Conservation (phyloP, 2,113 vertebrate species). For the Neomonachus schauinslandi region DNA sequence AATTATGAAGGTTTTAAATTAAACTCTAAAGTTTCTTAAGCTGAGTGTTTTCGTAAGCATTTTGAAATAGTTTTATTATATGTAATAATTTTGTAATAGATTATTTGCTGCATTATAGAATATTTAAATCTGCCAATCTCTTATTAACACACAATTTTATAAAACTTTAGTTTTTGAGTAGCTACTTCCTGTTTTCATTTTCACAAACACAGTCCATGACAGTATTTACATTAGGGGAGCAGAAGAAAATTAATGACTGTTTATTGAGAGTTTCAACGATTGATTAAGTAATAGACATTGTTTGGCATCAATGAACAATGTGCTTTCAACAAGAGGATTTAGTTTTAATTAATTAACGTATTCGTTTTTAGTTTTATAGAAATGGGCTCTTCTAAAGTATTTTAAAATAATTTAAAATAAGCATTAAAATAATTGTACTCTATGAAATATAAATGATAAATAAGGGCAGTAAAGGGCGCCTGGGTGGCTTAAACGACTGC, state of each 20-base stretch:
- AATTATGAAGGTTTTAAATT: not conserved
- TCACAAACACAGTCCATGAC: not conserved
- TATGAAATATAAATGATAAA: not conserved
- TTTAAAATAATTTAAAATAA: not conserved
- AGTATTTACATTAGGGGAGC: not conserved
- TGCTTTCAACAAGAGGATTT: not conserved
- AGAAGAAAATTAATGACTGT: not conserved
- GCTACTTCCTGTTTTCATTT: not conserved
- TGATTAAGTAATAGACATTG: not conserved
- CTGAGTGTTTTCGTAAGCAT: not conserved
- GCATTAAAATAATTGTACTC: not conserved
- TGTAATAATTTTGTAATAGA: not conserved
- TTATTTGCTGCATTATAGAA: not conserved
- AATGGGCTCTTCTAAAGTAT: not conserved
- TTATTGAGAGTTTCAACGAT: not conserved
- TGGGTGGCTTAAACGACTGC: no score
- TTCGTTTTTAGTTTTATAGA: not conserved
- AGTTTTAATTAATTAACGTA: not conserved
- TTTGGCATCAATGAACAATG: not conserved
- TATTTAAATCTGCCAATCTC: not conserved
- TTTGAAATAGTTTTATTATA: not conserved
- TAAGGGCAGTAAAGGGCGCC: not conserved
- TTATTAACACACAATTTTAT: not conserved
- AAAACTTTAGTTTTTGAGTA: not conserved
- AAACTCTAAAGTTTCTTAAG: not conserved